Base-by-base conservation (phyloP, 2,888 invertebrate genomes). In the Melipona bicolor region DNA sequence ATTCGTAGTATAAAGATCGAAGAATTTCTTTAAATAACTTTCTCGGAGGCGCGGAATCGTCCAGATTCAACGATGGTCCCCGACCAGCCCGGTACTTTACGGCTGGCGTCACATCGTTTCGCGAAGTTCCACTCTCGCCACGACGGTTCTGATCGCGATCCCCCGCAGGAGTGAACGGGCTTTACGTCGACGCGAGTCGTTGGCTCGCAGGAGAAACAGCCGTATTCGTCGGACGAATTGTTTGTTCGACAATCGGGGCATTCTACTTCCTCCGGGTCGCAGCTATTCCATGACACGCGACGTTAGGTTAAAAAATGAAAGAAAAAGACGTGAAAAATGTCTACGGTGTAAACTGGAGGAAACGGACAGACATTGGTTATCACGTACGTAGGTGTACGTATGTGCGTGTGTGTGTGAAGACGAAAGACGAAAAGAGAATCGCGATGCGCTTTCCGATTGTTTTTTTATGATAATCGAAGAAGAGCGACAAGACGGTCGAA, bases 21-120 rank as follows among this genome's bases (percentile, higher is more conserved):
- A 76, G 59, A 62, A 79, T 79, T 75, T 70, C 61, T 68, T 77
- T 77, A 65, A 83, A 72, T 64, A 69, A 83, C 67, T 83, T 83
- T 83, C 74, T 74, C 71, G 71, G 52, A 61, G 54, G 56, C 69
- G 21, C 36, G 0, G 64, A 52, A 9, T 21, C 59, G 19, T 19
- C 56, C 17, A 49, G 70, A 77, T 61, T 50, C 64, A 21, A n/a
- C 32, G 64, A 73, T 83, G 54, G 65, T 54, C n/a, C 43, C 56
- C 69, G 68, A 17, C 43, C 15, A 68, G 32, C 65, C 65, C 36
- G 62, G 27, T 78, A 82, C 73, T 88, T 88, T 83, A 82, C 64
- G 72, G 69, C 54, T 52, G 54, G 62, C 75, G 9, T 43, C 9
- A 76, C 72, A 78, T 80, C 78, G 74, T 86, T 75, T 64, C 67